Evolutionary conservation across 2,888 invertebrate genomes (phyloP).

Genomic region (Geophilus truncorum): DNA sequence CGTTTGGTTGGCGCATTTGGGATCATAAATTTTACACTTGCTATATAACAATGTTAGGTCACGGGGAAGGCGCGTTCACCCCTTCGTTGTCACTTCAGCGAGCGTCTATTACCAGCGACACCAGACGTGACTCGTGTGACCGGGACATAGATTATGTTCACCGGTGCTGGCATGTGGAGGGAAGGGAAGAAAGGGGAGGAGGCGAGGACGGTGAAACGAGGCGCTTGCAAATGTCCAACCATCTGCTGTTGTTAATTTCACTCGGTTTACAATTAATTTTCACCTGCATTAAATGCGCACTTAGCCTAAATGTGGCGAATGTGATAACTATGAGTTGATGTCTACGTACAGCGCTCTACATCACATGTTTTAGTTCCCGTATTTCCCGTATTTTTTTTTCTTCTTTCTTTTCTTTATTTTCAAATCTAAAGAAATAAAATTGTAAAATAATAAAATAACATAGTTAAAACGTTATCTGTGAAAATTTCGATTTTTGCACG

Average conservation of each 20-base stretch:
- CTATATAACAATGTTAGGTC: constrained; percentile 7
- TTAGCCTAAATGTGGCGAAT: neutral
- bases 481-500: no score
- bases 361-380: no score
- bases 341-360: neutral
- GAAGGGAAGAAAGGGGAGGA: neutral
- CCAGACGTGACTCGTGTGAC: constrained; percentile 24
- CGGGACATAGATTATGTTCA: constrained; percentile 25
- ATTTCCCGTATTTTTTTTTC: no score
- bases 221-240: constrained; percentile 15
- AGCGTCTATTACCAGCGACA: constrained; percentile 27
- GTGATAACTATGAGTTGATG: constrained; percentile 22
- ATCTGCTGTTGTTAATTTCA: constrained; percentile 27
- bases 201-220: neutral
- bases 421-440: neutral
- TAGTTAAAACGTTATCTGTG: no score
- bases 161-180: neutral
- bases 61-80: neutral
- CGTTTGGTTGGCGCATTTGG: constrained; percentile 5
- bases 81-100: constrained; percentile 27
- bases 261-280: constrained; percentile 27
- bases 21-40: constrained; percentile 20
- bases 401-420: no score
- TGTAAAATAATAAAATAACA: no score
- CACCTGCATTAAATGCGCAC: constrained; percentile 13